Percentiles rank a stretch among this genome's conserved stretches.
Evolutionary conservation across 2,888 invertebrate genomes (phyloP).

Genomic region (Leptinotarsa tumamoca): DNA sequence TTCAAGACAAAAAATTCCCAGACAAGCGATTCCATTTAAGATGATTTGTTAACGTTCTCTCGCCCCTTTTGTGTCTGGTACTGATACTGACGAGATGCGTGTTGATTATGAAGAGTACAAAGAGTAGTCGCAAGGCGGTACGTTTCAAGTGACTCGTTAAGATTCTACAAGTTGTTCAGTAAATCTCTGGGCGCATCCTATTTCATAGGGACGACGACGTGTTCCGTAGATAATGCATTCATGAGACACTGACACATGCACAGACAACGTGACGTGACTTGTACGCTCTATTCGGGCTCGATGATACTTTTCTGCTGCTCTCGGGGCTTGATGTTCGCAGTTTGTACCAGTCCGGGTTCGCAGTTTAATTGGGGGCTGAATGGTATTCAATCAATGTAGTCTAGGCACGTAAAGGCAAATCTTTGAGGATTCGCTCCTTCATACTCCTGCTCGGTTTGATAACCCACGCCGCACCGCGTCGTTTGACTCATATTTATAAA

Average conservation of each 20-base stretch:
- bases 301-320: slow-evolving; percentile 15
- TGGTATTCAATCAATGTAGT: slow-evolving; percentile 11
- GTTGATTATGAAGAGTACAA: slow-evolving; percentile 34
- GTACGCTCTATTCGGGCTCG: slow-evolving; percentile 23
- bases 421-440: background rate
- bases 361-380: background rate
- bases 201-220: slow-evolving; percentile 45
- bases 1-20: slow-evolving; percentile 12
- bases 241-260: slow-evolving; percentile 43
- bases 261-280: slow-evolving; percentile 37
- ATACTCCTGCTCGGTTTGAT: background rate
- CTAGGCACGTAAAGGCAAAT: slow-evolving; percentile 1
- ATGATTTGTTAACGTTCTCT: slow-evolving; percentile 18
- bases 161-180: slow-evolving; percentile 47
- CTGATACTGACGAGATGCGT: slow-evolving; percentile 25
- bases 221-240: slow-evolving; percentile 45
- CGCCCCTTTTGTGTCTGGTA: slow-evolving; percentile 24
- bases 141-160: slow-evolving; percentile 50
- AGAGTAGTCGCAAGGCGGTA: slow-evolving; percentile 40
- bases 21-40: slow-evolving; percentile 28
- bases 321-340: background rate
- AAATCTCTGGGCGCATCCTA: slow-evolving; percentile 46
- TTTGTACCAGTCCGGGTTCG: background rate
- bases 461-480: background rate
- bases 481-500: too few species aligned